Evolutionary conservation across 1,140 invertebrate genomes (phyloP).

Genomic region (Habropoda laboriosa): DNA sequence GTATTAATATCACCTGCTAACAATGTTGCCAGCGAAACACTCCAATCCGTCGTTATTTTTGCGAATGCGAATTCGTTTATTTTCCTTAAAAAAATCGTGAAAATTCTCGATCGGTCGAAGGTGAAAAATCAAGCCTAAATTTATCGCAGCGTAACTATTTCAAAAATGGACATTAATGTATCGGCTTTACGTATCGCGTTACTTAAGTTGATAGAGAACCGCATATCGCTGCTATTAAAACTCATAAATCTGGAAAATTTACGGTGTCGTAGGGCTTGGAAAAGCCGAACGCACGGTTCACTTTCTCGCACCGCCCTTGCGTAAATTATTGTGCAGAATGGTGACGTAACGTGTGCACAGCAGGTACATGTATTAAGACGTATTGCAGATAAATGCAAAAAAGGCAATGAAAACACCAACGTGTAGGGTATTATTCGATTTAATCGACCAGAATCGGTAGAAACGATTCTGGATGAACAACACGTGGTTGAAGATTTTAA

Average conservation of each 20-base stretch:
- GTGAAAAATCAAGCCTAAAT: background rate
- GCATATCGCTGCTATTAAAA: constrained; percentile 28
- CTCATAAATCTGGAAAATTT: constrained; percentile 29
- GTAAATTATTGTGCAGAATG: constrained; percentile 27
- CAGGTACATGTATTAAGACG: too few species aligned
- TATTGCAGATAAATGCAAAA: too few species aligned
- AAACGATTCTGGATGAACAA: too few species aligned
- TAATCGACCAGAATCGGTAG: too few species aligned
- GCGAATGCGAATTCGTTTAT: too few species aligned
- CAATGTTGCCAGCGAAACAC: background rate
- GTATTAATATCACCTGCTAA: background rate
- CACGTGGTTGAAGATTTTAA: too few species aligned
- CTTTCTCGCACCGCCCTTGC: background rate
- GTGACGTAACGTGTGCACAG: too few species aligned
- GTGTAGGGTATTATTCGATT: too few species aligned
- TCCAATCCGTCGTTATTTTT: background rate
- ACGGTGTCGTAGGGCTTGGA: background rate
- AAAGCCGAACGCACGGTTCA: background rate
- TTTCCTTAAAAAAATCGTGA: too few species aligned
- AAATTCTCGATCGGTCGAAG: too few species aligned
- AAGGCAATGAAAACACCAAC: too few species aligned
- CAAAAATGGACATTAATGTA: constrained; percentile 9
- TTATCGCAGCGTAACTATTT: constrained; percentile 27
- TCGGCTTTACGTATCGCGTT: constrained; percentile 18
- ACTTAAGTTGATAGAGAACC: constrained; percentile 8